Evolutionary conservation across 2,113 vertebrate species (phyloP), one percentile per base, ranked within the genome.

Genomic region (Morone chrysops): DNA sequence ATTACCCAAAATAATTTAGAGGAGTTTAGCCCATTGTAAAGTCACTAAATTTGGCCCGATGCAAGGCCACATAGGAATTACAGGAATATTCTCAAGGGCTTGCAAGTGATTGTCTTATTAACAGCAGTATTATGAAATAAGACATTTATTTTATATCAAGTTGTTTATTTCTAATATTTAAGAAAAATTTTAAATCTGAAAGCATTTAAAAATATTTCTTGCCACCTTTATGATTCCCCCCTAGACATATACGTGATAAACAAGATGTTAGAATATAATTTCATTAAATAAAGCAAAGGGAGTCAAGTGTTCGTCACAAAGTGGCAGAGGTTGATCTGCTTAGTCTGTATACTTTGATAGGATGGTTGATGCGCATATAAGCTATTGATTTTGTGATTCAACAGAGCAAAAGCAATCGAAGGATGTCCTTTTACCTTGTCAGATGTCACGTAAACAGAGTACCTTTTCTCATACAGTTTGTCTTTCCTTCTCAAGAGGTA

Each of bases 341-440:
- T 81, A 82, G 70, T 77, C 31, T 63, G 56, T 77, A 82, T 60
- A 70, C 56, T 81, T 81, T 84, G 81, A 92, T 56, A 50, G 71
- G 74, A 71, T 41, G 59, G 48, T 67, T 88, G 77, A 83, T 72
- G 84, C 76, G 70, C 82, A 81, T 86, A 91, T 87, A 82, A 89
- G 75, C 60, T 90, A 93, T 94, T 91, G 92, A 94, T 93, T 92
- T 92, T 91, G 65, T 47, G 73, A 92, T 91, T 92, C 51, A 56
- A 74, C 78, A n/a, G 67, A 85, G 73, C 68, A 78, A 89, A 85
- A 88, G 77, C 88, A 92, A 92, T 90, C 86, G 62, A 90, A 92
- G 75, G 38, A 50, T 68, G 80, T 89, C 86, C 90, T 90, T 88
- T 90, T 74, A 43, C 83, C 77, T 90, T 91, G 88, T 93, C 90